Conservation (phyloP, 1,140 invertebrate species). For the Reticulitermes speratus region DNA sequence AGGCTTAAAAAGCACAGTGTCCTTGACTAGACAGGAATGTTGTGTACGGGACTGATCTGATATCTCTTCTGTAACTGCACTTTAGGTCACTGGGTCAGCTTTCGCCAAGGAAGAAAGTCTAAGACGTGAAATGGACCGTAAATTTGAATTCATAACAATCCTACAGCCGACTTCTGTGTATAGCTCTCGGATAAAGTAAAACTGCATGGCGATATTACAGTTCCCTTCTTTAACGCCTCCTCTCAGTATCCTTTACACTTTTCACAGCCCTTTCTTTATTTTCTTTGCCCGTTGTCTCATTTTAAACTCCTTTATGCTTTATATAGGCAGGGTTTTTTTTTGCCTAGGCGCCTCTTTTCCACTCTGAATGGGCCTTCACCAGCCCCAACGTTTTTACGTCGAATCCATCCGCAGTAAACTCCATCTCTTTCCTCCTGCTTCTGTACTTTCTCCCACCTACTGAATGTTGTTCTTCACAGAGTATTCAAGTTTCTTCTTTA, state of each 20-base stretch:
- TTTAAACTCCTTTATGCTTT: constrained; percentile 17
- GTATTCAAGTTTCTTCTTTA: not conserved
- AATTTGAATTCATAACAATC: not conserved
- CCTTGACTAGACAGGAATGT: too few relatives aligned
- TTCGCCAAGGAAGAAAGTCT: not conserved
- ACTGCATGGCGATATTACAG: not conserved
- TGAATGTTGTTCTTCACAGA: not conserved
- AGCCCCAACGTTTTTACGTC: not conserved
- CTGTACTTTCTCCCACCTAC: not conserved
- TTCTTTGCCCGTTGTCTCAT: constrained; percentile 10
- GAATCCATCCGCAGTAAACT: not conserved
- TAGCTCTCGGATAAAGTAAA: not conserved
- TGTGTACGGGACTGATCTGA: not conserved
- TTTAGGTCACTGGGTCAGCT: not conserved
- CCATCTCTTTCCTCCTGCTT: not conserved
- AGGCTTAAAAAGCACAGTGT: too few relatives aligned
- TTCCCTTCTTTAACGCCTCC: not conserved
- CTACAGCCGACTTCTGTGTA: not conserved
- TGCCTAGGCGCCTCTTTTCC: not conserved
- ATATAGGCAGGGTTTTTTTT: not conserved
- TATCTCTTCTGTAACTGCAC: not conserved
- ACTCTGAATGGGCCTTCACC: not conserved
- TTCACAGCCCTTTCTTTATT: not conserved
- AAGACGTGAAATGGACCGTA: not conserved
- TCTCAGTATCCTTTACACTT: not conserved